These are phyloP conservation scores for Caenorhabditis zanzibari DNA, from an alignment of 2,888 invertebrate genomes.

Conservation along the genomic window DNA sequence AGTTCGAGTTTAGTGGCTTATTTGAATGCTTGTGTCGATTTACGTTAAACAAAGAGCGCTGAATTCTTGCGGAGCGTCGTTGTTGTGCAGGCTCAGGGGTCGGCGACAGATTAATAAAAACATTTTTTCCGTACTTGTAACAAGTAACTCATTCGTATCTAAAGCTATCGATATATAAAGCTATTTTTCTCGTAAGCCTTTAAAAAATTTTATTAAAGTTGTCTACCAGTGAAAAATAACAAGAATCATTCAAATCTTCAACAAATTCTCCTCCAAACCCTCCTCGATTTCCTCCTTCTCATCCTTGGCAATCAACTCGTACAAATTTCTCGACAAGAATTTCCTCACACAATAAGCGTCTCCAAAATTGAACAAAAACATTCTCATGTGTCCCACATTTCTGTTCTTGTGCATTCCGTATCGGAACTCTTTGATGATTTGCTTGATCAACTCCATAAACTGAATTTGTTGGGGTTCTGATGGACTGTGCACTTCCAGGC, in stretches of 20 bases:
- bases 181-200: too few relatives aligned
- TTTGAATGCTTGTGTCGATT: too few relatives aligned
- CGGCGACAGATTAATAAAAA: too few relatives aligned
- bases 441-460: slow-evolving; percentile 50
- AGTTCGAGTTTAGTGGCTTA: too few relatives aligned
- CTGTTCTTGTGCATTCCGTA: slow-evolving; percentile 40
- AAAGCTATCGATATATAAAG: too few relatives aligned
- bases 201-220: too few relatives aligned
- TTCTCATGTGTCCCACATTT: slow-evolving; percentile 46
- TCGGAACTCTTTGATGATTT: slow-evolving; percentile 25
- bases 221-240: not conserved
- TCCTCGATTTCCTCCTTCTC: not conserved
- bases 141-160: too few relatives aligned
- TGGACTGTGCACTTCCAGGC: slow-evolving; percentile 46
- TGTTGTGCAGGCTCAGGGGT: too few relatives aligned
- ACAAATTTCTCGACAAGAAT: slow-evolving; percentile 35
- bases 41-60: too few relatives aligned
- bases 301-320: slow-evolving; percentile 14
- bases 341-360: slow-evolving; percentile 40
- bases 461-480: slow-evolving; percentile 27
- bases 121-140: too few relatives aligned
- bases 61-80: too few relatives aligned
- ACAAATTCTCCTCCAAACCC: slow-evolving; percentile 11
- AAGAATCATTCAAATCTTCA: slow-evolving; percentile 1
- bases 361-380: slow-evolving; percentile 47